phyloP scores from a whole-genome alignment of 1,140 invertebrate genomes.

The Thaumatotibia leucotreta region DNA sequence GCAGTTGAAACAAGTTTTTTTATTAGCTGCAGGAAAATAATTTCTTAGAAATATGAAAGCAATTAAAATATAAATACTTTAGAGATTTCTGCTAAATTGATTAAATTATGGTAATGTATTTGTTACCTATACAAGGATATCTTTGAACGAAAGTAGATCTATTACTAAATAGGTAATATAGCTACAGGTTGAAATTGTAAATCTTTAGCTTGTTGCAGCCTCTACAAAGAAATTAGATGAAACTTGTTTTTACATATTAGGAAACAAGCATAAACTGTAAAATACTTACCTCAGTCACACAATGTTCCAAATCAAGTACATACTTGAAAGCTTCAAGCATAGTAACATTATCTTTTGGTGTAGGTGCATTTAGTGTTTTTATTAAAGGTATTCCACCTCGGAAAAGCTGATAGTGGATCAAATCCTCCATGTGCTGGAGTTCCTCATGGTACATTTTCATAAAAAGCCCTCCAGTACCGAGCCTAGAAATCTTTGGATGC shows the following conservation, averaged over 20 bases:
- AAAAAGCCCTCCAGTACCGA: slow-evolving; percentile 33
- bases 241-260: too few species aligned
- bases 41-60: not conserved
- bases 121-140: too few species aligned
- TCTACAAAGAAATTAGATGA: too few species aligned
- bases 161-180: too few species aligned
- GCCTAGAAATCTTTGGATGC: slow-evolving; percentile 23
- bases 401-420: slow-evolving; percentile 35
- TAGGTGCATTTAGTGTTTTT: slow-evolving; percentile 20
- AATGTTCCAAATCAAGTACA: slow-evolving; percentile 31
- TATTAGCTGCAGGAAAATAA: slow-evolving; percentile 22
- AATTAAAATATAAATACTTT: too few species aligned
- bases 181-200: too few species aligned
- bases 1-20: slow-evolving; percentile 27
- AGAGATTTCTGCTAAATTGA: too few species aligned
- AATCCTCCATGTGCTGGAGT: slow-evolving; percentile 31
- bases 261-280: too few species aligned
- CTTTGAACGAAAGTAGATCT: too few species aligned
- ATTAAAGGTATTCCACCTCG: slow-evolving; percentile 29
- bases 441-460: slow-evolving; percentile 44
- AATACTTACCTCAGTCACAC: slow-evolving; percentile 26
- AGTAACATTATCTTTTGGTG: slow-evolving; percentile 16
- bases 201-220: too few species aligned
- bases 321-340: slow-evolving; percentile 32
- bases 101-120: too few species aligned